Base-by-base conservation (phyloP, 1,140 invertebrate species). In the Tachypleus tridentatus region DNA sequence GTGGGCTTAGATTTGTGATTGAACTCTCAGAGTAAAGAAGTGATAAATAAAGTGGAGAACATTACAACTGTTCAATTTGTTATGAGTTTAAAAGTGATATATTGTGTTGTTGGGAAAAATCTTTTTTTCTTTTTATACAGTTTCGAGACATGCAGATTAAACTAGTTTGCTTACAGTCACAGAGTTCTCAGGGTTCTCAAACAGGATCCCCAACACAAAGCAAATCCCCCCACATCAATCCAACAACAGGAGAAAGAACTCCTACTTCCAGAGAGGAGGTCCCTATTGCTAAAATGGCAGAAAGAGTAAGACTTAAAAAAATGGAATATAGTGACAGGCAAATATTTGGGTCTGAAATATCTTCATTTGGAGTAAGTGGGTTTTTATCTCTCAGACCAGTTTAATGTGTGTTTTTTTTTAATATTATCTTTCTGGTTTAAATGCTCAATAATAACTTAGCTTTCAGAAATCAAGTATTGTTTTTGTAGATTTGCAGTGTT, bases 211-310 rank as follows among this genome's bases (percentile, higher is more conserved):
- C 72, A 49, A 69, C 72, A 49, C 49, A 62, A 50, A 69, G 69
- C 51, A 76, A 77, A 61, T 68, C 68, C 9, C 68, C 66, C 5
- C 60, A 71, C 47, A 59, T 70, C 8, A 72, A 72, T 59, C 69
- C 70, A 10, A 69, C 70, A 49, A 67, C 69, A 5, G 62, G 71
- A 10, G 73, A 76, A 29, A 71, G 75, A 70, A 69, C 67, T 10
- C 67, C 70, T 5, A 66, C 70, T 29, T 71, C 71, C 49, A 63
- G 65, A 60, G 79, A 79, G 59, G 77, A 78, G 68, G 77, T 77
- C 53, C 84, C 84, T 49, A 79, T 87, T 47, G 80, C 84, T 4
- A 88, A 87, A 77, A 82, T 87, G 69, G 86, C 86, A 0, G 86
- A 88, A 72, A 75, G 86, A 60, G 85, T 83, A 62, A 78, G 80